These are phyloP conservation scores for Gymnothorax reevesii DNA, from an alignment of 2,797 vertebrate genomes.

Conservation along the genomic window DNA sequence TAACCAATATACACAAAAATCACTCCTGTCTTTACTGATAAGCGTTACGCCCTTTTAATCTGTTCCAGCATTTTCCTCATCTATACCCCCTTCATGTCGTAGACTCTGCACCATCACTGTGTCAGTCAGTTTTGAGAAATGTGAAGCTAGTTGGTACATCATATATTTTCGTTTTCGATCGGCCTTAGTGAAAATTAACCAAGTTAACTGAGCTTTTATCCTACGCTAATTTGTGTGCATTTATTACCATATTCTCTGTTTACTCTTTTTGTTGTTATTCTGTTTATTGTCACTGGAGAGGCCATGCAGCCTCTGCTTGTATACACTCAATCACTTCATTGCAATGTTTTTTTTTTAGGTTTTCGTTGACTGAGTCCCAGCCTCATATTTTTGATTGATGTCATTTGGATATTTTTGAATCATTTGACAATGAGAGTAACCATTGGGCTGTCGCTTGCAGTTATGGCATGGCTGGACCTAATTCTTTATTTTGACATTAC, in stretches of 20 bases:
- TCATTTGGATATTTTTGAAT: not conserved
- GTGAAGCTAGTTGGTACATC: not conserved
- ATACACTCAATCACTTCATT: not conserved
- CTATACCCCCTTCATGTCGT: not conserved
- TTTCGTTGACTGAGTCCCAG: not conserved
- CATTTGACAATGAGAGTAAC: not conserved
- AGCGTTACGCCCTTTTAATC: not conserved
- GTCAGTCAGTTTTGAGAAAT: not conserved
- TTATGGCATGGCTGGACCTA: not conserved
- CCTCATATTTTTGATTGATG: not conserved
- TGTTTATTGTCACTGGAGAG: conserved; percentile 36
- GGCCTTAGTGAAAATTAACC: not conserved
- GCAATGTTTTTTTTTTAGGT: not conserved
- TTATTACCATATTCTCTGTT: conserved; percentile 1
- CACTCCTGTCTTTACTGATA: not conserved
- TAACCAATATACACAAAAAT: no score
- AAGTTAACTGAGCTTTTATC: not conserved
- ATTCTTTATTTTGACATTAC: not conserved
- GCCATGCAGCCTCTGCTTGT: not conserved
- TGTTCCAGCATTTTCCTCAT: not conserved
- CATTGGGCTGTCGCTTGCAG: not conserved
- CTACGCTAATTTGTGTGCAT: not conserved
- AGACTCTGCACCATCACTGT: not conserved
- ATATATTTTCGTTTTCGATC: not conserved
- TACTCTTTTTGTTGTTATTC: conserved; percentile 24